Conservation (phyloP, 2,888 invertebrate species). For the Plagodis pulveraria region DNA sequence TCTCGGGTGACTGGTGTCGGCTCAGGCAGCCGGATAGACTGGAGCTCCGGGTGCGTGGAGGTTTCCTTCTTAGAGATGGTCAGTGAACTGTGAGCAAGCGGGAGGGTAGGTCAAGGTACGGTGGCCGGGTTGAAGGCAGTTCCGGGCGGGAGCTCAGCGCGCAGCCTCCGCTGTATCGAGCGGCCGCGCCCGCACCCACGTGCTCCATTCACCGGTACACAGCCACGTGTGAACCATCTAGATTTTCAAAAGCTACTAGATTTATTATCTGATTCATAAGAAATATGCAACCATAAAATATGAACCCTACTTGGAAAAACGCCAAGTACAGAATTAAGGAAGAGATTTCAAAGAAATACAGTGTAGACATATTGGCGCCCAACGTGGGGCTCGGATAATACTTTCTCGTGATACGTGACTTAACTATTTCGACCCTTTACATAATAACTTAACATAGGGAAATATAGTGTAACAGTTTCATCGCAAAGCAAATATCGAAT, state of each 20-base stretch:
- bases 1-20: slow-evolving; percentile 57
- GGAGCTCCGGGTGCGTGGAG: slow-evolving; percentile 54
- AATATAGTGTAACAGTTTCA: background rate
- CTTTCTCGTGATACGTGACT: background rate
- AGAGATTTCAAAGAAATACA: slow-evolving; percentile 17
- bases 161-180: slow-evolving; percentile 76
- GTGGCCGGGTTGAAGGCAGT: slow-evolving; percentile 50
- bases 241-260: slow-evolving; percentile 39
- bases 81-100: slow-evolving; percentile 44
- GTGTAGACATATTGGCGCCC: slow-evolving; percentile 42
- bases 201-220: slow-evolving; percentile 67
- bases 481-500: slow-evolving; percentile 6
- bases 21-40: slow-evolving; percentile 46
- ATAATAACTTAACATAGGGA: too few relatives aligned
- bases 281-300: slow-evolving; percentile 14
- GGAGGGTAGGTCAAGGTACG: slow-evolving; percentile 54
- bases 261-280: slow-evolving; percentile 25
- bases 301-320: slow-evolving; percentile 26
- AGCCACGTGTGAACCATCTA: slow-evolving; percentile 53
- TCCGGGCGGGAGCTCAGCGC: slow-evolving; percentile 64
- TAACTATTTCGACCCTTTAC: too few relatives aligned
- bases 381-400: slow-evolving; percentile 26
- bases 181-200: slow-evolving; percentile 72
- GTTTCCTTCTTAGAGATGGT: slow-evolving; percentile 41
- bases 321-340: slow-evolving; percentile 24